Evolutionary conservation across 2,797 vertebrate genomes (phyloP).

Genomic region (Alcedo quadribrachys): DNA sequence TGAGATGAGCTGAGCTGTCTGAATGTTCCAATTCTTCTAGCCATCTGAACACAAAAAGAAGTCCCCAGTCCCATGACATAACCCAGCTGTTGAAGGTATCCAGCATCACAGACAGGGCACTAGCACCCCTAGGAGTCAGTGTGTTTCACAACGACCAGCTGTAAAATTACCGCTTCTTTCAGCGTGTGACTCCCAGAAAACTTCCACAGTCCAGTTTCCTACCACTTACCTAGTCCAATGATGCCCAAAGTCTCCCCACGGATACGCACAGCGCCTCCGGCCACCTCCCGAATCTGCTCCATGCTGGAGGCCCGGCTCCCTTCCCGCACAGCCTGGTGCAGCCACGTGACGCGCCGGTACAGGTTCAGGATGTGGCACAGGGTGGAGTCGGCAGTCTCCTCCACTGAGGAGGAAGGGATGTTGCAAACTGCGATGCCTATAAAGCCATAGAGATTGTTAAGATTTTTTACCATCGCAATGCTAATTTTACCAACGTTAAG

Average conservation of each 20-base stretch:
- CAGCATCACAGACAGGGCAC: neutral
- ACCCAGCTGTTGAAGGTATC: neutral
- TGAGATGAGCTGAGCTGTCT: neutral
- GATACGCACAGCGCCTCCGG: slow-evolving; percentile 89
- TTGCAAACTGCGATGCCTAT: slow-evolving; percentile 91
- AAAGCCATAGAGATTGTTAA: slow-evolving; percentile 26
- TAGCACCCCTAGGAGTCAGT: neutral
- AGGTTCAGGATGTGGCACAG: slow-evolving; percentile 91
- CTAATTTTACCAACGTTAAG: neutral
- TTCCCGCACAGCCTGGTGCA: slow-evolving; percentile 89
- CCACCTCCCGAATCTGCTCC: slow-evolving; percentile 90
- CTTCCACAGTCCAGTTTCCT: neutral
- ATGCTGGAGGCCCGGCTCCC: slow-evolving; percentile 88
- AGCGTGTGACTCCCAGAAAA: neutral
- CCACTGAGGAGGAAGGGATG: slow-evolving; percentile 88
- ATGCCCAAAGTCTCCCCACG: slow-evolving; percentile 90
- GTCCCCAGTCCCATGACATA: neutral
- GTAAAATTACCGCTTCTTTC: neutral
- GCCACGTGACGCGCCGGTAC: slow-evolving; percentile 90
- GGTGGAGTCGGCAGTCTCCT: slow-evolving; percentile 90
- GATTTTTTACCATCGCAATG: neutral
- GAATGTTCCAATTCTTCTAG: slow-evolving; percentile 16
- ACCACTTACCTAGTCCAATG: slow-evolving; percentile 87
- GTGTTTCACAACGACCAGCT: neutral
- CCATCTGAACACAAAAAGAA: neutral